Base-by-base conservation (phyloP, 2,797 vertebrate genomes). In the Pangasius larnaudii region DNA sequence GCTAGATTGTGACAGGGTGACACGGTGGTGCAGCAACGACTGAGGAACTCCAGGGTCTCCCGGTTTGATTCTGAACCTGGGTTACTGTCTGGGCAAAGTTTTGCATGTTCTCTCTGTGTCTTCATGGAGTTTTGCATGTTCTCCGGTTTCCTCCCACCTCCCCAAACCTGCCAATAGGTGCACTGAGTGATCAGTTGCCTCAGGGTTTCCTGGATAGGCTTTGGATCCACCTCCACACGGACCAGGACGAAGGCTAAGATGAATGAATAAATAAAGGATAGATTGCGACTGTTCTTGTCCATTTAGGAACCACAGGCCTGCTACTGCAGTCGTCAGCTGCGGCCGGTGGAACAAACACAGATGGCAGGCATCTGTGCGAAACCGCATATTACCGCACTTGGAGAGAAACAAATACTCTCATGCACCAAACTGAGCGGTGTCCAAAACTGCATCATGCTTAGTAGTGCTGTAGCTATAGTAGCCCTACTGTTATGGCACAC, bases 281-380 rank as follows among this genome's bases (percentile, higher is more conserved):
- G 18, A 30, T 33, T 49, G 58, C 0, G 39, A 83, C 39, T 49
- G 13, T 14, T 80, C 53, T 65, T 65, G n/a, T 33, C 58, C 27
- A 30, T n/a, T 49, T 49, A 46, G 46, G n/a, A 84, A 22, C 18
- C 16, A 84, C n/a, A 67, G 82, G n/a, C 46, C 46, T 84, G 58
- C 80, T 46, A 46, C 24, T 46, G 63, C 82, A 53, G 46, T 30
- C 46, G 2, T 84, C 82, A 84, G n/a, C 51, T 81, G 53, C 71
- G 74, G 86, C 58, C n/a, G 78, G 88, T 92, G 90, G 92, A 83
- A 75, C 83, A 89, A 56, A 80, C 89, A 91, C 91, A 92, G 89
- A 84, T 84, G 81, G 42, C 42, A 84, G 46, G 63, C 82, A 84
- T 84, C 82, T 84, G 82, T 86, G 42, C 82, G 71, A 87, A 92